Evolutionary conservation across 2,113 vertebrate species (phyloP).

Genomic region (Ceuthmochares aereus): DNA sequence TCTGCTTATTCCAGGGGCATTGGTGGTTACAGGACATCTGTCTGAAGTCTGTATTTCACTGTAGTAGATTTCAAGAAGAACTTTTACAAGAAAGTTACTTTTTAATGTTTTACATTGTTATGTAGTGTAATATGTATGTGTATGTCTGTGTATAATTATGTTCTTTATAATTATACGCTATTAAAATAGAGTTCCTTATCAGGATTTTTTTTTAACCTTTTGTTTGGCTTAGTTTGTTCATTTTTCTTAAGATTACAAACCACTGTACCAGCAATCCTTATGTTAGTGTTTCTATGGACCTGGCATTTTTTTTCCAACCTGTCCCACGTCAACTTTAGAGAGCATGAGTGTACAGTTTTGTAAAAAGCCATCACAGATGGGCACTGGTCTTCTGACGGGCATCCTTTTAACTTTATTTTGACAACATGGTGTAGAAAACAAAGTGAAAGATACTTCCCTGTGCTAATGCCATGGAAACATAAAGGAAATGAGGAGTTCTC

Average conservation of each 20-base stretch:
- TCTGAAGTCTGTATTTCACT: constrained; percentile 71
- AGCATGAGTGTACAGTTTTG: neutral
- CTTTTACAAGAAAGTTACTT: constrained; percentile 78
- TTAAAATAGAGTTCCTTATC: constrained; percentile 59
- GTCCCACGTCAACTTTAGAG: constrained; percentile 16
- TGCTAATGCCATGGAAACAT: neutral
- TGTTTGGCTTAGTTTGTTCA: constrained; percentile 30
- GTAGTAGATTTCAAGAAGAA: constrained; percentile 76
- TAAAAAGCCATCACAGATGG: neutral
- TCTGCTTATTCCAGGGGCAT: constrained; percentile 71
- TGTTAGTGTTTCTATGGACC: constrained; percentile 34
- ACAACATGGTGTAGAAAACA: neutral
- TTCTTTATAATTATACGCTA: constrained; percentile 68
- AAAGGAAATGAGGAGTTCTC: neutral
- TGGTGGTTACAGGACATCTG: constrained; percentile 70
- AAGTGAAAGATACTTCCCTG: neutral
- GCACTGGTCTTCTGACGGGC: neutral
- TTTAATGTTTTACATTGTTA: constrained; percentile 75
- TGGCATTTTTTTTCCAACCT: constrained; percentile 27
- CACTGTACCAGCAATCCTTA: constrained; percentile 43
- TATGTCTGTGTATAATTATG: constrained; percentile 71
- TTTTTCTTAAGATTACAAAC: constrained; percentile 70
- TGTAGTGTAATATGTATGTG: constrained; percentile 67
- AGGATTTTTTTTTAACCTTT: constrained; percentile 12
- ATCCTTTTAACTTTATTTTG: neutral